Conservation (phyloP, 2,888 invertebrate species). For the Zaprionus bogoriensis region DNA sequence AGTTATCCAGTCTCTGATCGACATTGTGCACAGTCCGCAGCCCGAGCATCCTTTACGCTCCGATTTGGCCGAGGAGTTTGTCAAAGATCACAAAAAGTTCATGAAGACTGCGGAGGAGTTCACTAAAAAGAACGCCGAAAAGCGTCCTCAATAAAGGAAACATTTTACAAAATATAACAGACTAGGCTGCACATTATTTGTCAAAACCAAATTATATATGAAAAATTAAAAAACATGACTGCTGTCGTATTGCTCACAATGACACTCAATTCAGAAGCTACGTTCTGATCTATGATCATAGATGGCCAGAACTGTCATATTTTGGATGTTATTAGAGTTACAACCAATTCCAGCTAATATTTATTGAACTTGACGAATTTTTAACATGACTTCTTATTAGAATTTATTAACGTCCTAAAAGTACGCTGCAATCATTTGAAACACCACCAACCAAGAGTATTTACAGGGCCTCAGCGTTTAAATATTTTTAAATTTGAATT, state of each 20-base stretch:
- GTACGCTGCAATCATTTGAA: no score
- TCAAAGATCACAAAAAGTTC: constrained; percentile 98
- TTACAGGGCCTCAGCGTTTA: no score
- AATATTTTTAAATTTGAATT: background rate
- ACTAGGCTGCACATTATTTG: constrained; percentile 7
- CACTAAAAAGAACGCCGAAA: constrained; percentile 98
- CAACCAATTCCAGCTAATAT: no score
- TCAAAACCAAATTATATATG: constrained; percentile 16
- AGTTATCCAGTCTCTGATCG: constrained; percentile 98
- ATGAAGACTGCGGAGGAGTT: constrained; percentile 98
- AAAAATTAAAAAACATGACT: background rate
- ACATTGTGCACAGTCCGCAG: constrained; percentile 98
- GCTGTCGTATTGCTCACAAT: constrained; percentile 1
- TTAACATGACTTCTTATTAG: no score
- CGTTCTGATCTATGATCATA: no score
- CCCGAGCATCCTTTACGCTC: constrained; percentile 98
- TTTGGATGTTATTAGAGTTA: no score
- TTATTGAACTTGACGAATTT: no score
- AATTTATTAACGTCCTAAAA: no score
- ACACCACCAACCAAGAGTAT: no score
- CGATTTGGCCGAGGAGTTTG: constrained; percentile 98
- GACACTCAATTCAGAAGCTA: no score
- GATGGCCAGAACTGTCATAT: no score
- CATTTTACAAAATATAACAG: background rate
- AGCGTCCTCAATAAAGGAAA: constrained; percentile 89